These are phyloP conservation scores for Tipula lateralis DNA, from an alignment of 2,888 invertebrate species.

Conservation along the genomic window DNA sequence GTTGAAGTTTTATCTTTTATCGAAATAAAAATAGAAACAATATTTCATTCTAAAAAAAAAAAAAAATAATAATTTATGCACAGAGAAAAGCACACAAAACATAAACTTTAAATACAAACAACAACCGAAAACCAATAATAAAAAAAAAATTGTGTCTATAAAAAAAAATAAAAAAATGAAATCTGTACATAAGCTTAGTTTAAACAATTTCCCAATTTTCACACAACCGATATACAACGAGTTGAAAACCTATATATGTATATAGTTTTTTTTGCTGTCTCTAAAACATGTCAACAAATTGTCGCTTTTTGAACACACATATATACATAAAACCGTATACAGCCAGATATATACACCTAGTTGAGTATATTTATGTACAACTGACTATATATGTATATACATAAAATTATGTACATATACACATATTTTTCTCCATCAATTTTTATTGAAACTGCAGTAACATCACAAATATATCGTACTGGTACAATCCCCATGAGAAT, in stretches of 20 bases:
- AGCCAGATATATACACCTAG: too few species aligned
- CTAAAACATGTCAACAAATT: neutral
- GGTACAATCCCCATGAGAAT: neutral
- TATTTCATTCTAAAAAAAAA: neutral
- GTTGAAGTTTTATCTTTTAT: neutral
- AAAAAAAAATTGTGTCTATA: neutral
- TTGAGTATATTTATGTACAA: neutral
- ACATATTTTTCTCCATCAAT: neutral
- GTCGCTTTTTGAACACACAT: neutral
- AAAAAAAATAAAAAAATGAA: neutral
- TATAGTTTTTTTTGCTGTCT: neutral
- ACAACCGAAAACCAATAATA: neutral
- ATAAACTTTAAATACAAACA: neutral
- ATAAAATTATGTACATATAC: too few species aligned
- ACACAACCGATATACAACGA: neutral
- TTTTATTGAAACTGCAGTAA: slow-evolving; percentile 1
- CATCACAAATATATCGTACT: neutral
- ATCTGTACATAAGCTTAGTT: neutral
- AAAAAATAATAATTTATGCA: neutral
- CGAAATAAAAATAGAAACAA: neutral
- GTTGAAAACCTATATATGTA: neutral
- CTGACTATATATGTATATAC: neutral
- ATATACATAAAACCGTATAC: neutral
- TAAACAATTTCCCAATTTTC: neutral
- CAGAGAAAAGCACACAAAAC: neutral